A percentile compares a stretch with the other conserved stretches of the same genome.
Evolutionary conservation across 2,797 vertebrate genomes (phyloP).

Genomic region (Atherinosoma microstoma): DNA sequence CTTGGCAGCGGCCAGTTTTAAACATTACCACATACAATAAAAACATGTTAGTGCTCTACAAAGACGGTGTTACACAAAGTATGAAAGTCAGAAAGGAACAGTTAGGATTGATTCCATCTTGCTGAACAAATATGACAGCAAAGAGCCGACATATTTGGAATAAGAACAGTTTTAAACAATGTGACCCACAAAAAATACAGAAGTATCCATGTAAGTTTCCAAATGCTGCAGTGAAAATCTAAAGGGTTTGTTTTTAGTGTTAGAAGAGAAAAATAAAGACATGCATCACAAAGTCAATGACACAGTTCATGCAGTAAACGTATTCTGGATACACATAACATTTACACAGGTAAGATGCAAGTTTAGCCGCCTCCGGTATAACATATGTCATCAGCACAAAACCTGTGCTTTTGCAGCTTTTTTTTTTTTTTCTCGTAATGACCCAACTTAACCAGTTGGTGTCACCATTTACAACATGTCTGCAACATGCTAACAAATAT

Average conservation of each 20-base stretch:
- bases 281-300: slow-evolving; percentile 17
- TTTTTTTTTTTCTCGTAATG: slow-evolving; percentile 17
- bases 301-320: slow-evolving; percentile 10
- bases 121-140: slow-evolving; percentile 21
- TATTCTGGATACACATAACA: slow-evolving; percentile 1
- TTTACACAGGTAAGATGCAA: neutral
- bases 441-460: slow-evolving; percentile 23
- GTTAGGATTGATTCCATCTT: neutral
- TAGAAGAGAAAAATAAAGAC: slow-evolving; percentile 11
- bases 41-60: neutral
- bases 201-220: slow-evolving; percentile 21
- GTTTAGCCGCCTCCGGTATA: slow-evolving; percentile 9
- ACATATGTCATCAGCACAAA: slow-evolving; percentile 17
- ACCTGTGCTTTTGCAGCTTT: slow-evolving; percentile 9
- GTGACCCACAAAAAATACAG: slow-evolving; percentile 10
- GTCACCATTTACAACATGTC: slow-evolving; percentile 15
- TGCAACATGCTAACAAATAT: neutral
- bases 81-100: neutral
- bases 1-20: slow-evolving; percentile 29
- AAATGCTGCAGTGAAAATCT: slow-evolving; percentile 6
- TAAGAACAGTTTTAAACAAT: neutral
- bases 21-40: neutral
- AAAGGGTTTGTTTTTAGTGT: slow-evolving; percentile 20
- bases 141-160: slow-evolving; percentile 23
- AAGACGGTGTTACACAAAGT: neutral